Base-by-base conservation (phyloP, 64 coral and sea anemone genomes). In the Montipora cactus region DNA sequence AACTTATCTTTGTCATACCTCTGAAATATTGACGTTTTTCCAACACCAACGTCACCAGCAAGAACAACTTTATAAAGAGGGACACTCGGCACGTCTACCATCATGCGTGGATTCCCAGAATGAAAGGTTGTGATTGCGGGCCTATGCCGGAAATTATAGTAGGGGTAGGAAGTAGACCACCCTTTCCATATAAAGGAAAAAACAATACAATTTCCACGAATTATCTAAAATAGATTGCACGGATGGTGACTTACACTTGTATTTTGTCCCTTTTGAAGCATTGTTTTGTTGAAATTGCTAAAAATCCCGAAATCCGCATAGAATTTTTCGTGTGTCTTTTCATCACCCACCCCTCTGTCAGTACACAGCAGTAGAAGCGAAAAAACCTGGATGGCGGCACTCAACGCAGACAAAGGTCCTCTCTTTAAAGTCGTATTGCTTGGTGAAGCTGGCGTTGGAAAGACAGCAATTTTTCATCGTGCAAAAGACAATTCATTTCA, bases 401-500 rank as follows among this genome's bases (percentile, higher is more conserved):
- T 97, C 11, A 79, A 52, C 13, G 90, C 61, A 4, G 96, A 97
- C 19, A 96, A 90, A 80, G 88, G 95, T 64, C 98, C 98, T 13
- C 88, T 96, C 19, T 99, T 93, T 79, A 99, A 99, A 86, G 92
- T 99, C 14, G 90, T 99, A 47, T 80, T 99, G 15, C 73, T 99
- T n/a, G 98, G 98, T 1, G 98, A 99, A 86, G 95, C 89, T 18
- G 98, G 98, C 8, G 95, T 96, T 8, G 98, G 98, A 13, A 99
- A 99, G 72, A 99, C 98, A 9, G 55, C 95, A 5, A 77, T 99
- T 80, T 99, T 99, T 23, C 91, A 89, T 23, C 74, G 98, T 55
- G 83, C 77, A 49, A 99, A 99, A 55, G 92, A 99, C 14, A 96
- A 96, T 18, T 76, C 79, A 49, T 99, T 99, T 59, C 67, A 62